Conservation (phyloP, 2,113 vertebrate species). For the Ameiurus melas region DNA sequence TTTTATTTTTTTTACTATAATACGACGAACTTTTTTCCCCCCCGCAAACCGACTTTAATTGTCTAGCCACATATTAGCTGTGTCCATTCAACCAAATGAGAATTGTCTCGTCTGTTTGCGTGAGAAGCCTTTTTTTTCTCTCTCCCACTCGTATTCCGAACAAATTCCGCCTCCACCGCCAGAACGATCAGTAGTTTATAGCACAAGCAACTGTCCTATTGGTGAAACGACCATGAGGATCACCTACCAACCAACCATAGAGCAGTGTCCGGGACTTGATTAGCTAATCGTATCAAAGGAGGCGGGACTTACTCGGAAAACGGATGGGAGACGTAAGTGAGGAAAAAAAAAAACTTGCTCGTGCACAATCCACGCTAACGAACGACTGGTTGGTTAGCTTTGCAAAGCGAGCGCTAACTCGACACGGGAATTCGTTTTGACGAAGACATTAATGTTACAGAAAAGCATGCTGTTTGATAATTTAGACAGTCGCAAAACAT, state of each 20-base stretch:
- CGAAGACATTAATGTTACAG: neutral
- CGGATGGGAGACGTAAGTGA: neutral
- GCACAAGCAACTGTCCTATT: neutral
- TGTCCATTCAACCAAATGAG: constrained; percentile 13
- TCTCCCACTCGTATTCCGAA: constrained; percentile 32
- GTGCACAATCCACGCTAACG: constrained; percentile 6
- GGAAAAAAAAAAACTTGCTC: neutral
- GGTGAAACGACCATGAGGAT: neutral
- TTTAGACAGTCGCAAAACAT: neutral
- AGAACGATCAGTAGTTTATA: neutral
- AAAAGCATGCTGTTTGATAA: neutral
- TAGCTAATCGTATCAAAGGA: neutral
- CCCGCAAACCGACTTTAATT: constrained; percentile 1
- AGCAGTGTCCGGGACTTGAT: too few species aligned
- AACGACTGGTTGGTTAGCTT: constrained; percentile 7
- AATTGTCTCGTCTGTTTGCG: constrained; percentile 8
- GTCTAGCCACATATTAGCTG: neutral
- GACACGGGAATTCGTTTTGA: neutral
- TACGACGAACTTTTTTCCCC: neutral
- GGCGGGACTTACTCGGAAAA: neutral
- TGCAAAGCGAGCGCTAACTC: constrained; percentile 2
- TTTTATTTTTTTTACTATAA: neutral
- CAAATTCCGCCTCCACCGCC: neutral
- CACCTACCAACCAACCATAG: neutral
- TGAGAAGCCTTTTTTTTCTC: constrained; percentile 12